A percentile compares a stretch with the other conserved stretches of the same genome.
Evolutionary conservation across 37 sponge, comb jelly and placozoan species (phyloP).

Genomic region (Lycopodina hypogea): DNA sequence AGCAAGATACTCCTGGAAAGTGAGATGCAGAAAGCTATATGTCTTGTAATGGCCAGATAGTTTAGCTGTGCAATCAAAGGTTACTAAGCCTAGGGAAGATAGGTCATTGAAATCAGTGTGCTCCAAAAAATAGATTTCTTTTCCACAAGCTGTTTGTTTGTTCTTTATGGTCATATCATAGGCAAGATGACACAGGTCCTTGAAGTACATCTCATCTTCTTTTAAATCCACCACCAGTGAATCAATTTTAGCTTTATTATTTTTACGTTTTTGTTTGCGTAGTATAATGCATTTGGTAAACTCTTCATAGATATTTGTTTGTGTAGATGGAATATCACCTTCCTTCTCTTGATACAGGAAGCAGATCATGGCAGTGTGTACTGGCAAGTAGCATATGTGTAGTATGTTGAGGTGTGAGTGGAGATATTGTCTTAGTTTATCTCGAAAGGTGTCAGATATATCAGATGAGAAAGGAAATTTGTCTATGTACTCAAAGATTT

Average conservation of each 20-base stretch:
- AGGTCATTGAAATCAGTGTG: not conserved
- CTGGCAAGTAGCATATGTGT: no score
- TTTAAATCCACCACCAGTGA: not conserved
- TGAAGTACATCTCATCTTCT: not conserved
- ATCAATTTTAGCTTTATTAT: not conserved
- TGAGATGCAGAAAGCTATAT: no score
- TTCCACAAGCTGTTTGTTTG: not conserved
- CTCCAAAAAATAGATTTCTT: not conserved
- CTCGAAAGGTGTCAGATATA: no score
- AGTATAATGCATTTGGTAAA: conserved; percentile 10
- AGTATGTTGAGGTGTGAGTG: not conserved
- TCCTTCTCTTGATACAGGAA: no score
- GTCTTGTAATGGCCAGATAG: no score
- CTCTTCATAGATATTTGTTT: no score
- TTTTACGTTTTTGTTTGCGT: not conserved
- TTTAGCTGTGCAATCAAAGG: not conserved
- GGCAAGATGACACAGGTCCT: conserved; percentile 13
- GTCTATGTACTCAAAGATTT: no score
- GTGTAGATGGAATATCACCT: no score
- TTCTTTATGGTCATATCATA: not conserved
- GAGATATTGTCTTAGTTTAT: conserved; percentile 1
- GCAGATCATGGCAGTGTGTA: no score
- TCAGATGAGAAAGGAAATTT: no score
- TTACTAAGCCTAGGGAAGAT: conserved; percentile 5
- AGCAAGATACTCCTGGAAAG: no score